Conservation (phyloP, 64 coral and sea anemone species). For the Pocillopora damicornis region DNA sequence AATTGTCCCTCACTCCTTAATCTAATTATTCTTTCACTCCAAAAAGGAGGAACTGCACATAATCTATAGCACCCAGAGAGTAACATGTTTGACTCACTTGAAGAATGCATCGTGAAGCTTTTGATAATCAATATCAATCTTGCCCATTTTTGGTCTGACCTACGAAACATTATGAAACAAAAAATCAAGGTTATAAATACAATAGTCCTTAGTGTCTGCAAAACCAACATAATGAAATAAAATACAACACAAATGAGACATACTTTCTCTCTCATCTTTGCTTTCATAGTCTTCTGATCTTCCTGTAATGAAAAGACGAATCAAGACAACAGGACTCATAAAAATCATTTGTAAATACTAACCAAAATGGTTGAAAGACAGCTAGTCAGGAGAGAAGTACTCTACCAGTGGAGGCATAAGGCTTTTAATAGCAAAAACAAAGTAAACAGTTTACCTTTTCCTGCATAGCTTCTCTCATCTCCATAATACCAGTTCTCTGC, state of each 20-base stretch:
- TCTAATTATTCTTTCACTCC: neutral
- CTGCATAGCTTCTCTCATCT: conserved; percentile 99
- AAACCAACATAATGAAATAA: neutral
- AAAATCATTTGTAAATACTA: neutral
- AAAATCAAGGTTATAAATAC: no score
- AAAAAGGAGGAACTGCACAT: neutral
- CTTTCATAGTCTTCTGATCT: conserved; percentile 95
- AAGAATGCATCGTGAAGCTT: conserved; percentile 99
- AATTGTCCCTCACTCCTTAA: no score
- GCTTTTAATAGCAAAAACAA: no score
- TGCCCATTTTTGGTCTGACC: conserved; percentile 98
- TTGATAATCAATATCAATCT: conserved; percentile 98
- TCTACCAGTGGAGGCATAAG: no score
- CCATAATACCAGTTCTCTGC: conserved; percentile 99
- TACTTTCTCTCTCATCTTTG: conserved; percentile 99
- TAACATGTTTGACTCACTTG: conserved; percentile 74
- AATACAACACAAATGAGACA: neutral
- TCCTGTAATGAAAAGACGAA: conserved; percentile 39
- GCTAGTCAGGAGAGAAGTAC: no score
- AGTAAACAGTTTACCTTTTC: conserved; percentile 57
- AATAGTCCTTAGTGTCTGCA: neutral
- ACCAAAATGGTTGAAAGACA: no score
- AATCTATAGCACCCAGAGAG: neutral
- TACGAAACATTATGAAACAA: conserved; percentile 6
- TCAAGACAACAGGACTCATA: neutral